Evolutionary conservation across 2,113 vertebrate species (phyloP).

Genomic region (Tricholaema leucomelas): DNA sequence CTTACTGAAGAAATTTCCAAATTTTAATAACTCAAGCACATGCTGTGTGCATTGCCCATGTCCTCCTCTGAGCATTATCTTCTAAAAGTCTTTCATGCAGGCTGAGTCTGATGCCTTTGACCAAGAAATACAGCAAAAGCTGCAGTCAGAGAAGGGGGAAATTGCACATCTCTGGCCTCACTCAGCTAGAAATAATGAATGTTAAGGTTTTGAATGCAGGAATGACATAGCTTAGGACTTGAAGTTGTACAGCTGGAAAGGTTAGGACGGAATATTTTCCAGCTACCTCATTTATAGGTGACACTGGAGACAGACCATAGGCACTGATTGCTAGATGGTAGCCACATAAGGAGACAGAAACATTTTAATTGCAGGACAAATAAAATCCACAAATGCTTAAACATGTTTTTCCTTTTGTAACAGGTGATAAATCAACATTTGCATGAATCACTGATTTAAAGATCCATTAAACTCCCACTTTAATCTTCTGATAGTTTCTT

Average conservation of each 20-base stretch:
- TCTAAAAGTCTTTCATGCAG: background rate
- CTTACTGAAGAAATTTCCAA: background rate
- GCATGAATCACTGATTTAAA: slow-evolving; percentile 20
- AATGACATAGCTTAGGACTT: background rate
- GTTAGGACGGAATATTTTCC: background rate
- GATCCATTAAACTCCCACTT: background rate
- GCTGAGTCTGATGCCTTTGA: background rate
- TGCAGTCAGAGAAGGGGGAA: background rate
- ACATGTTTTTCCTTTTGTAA: slow-evolving; percentile 1
- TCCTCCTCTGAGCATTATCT: background rate
- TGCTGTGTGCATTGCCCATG: background rate
- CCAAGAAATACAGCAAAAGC: background rate
- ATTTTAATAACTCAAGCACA: background rate
- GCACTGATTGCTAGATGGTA: background rate
- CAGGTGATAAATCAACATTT: slow-evolving; percentile 39
- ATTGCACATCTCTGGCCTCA: background rate
- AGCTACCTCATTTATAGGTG: background rate
- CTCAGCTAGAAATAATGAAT: background rate
- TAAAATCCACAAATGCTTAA: slow-evolving; percentile 20
- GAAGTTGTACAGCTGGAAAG: background rate
- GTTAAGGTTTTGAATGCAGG: background rate
- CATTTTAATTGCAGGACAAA: slow-evolving; percentile 11
- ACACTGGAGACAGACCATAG: background rate
- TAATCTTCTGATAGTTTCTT: background rate
- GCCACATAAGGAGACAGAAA: slow-evolving; percentile 11